Base-by-base conservation (phyloP, 2,888 invertebrate species). In the Ophioninae sp. region DNA sequence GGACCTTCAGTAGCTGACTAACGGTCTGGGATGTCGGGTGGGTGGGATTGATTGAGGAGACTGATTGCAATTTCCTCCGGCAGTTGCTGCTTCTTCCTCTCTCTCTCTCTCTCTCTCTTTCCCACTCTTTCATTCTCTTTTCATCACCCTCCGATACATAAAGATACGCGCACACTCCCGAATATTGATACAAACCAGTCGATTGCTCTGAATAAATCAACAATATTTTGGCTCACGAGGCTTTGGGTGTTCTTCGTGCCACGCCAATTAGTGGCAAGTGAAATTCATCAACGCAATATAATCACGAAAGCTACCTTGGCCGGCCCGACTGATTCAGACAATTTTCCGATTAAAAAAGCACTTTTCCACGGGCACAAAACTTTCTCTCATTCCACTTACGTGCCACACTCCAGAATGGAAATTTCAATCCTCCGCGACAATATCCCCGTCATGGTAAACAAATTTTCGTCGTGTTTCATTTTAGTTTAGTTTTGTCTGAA, bases 1-100 rank as follows among this genome's bases (percentile, higher is more conserved):
- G 80, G 77, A 74, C 64, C 77, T 78, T 80, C 83, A 80, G 80
- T 77, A 77, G 80, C 73, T 83, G 82, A 82, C 82, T 82, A 82
- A 82, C 79, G 64, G 79, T 79, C 76, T 76, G 79, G 79, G 61
- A 62, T 75, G 83, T 76, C 77, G 80, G 62, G 75, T 85, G 74
- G 83, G 77, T 80, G 80, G 79, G 57, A 85, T 82, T 82, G 84
- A 85, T 85, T 82, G 84, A 82, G 72, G 79, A 76, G 79, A 74
- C 82, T 82, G 84, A 85, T 82, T 85, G 84, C 79, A 74, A 77
- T 82, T 85, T 84, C 79, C 81, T 79, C 68, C 41, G 57, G 73
- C 73, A 77, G 41, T 76, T 44, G 59, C 65, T 56, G 56, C n/a
- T 57, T 57, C 37, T 57, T 41, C 41, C 59, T 39, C 41, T 44